Percentiles rank a stretch among this genome's conserved stretches.
These are phyloP conservation scores for Rostratula benghalensis DNA, from an alignment of 2,113 vertebrate genomes.

Conservation along the genomic window DNA sequence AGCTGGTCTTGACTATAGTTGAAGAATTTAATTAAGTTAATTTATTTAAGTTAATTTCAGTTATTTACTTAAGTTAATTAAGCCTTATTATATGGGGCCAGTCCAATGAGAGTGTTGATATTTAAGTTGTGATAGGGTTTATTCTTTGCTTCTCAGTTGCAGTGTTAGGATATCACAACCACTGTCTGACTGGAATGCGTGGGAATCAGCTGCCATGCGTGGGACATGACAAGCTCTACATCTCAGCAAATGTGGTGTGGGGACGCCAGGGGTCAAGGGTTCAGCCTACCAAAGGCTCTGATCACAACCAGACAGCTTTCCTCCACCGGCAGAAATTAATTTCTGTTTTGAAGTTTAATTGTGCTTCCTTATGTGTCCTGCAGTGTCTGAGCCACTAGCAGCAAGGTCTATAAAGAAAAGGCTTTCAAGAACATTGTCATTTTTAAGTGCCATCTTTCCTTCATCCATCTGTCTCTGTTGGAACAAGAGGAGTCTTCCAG, in stretches of 20 bases:
- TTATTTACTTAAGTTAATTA: not conserved
- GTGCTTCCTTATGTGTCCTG: not conserved
- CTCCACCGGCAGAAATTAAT: not conserved
- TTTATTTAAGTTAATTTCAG: not conserved
- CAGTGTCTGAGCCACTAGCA: not conserved
- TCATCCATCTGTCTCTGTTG: not conserved
- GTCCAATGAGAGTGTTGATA: not conserved
- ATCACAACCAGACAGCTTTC: not conserved
- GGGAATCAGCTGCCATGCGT: not conserved
- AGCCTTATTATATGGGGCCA: not conserved
- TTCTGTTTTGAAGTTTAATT: not conserved
- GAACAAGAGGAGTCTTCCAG: not conserved
- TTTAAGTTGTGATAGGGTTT: not conserved
- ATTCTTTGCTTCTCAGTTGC: not conserved
- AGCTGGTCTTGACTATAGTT: not conserved
- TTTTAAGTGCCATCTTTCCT: not conserved
- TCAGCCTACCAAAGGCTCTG: not conserved
- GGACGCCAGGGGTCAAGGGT: not conserved
- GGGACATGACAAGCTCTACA: not conserved
- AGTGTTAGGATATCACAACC: not conserved
- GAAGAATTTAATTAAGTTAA: not conserved
- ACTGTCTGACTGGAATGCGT: no score
- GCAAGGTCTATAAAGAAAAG: not conserved
- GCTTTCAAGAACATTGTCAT: not conserved
- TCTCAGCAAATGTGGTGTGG: not conserved